These are phyloP conservation scores for Raillietiella orientalis DNA, from an alignment of 2,888 invertebrate species.

Conservation along the genomic window DNA sequence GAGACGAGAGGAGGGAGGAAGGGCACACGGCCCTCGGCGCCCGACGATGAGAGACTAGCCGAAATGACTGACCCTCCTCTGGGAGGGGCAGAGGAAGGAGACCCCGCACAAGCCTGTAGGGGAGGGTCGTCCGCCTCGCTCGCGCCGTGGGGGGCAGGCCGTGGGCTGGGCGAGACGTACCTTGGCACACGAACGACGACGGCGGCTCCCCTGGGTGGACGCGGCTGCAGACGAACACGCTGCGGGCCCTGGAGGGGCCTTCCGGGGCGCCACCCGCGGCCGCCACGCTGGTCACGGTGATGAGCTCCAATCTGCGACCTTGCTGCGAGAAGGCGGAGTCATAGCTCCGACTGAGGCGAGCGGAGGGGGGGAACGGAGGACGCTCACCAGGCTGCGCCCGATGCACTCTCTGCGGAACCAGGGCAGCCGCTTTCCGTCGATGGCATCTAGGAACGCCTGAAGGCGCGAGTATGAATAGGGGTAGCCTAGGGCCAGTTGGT, in stretches of 20 bases:
- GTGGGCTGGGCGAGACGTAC: slow-evolving; percentile 16
- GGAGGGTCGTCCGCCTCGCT: too few relatives aligned
- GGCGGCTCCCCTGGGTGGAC: slow-evolving; percentile 84
- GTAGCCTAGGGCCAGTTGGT: slow-evolving; percentile 71
- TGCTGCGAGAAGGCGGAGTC: slow-evolving; percentile 23
- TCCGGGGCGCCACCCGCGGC: slow-evolving; percentile 14
- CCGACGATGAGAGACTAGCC: too few relatives aligned
- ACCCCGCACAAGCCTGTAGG: too few relatives aligned
- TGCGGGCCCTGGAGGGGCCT: slow-evolving; percentile 22
- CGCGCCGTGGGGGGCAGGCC: too few relatives aligned
- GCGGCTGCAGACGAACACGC: slow-evolving; percentile 56
- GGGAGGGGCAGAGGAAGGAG: too few relatives aligned
- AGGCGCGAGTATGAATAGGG: slow-evolving; percentile 83
- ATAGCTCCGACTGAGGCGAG: too few relatives aligned
- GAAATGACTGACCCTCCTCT: too few relatives aligned
- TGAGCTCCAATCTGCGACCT: slow-evolving; percentile 56
- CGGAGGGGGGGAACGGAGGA: slow-evolving; percentile 3
- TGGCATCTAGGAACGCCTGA: slow-evolving; percentile 42
- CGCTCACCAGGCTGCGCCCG: slow-evolving; percentile 18
- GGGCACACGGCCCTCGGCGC: too few relatives aligned
- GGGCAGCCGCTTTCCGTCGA: slow-evolving; percentile 24
- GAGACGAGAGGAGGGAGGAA: too few relatives aligned
- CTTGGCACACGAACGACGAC: slow-evolving; percentile 76
- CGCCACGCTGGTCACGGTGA: slow-evolving; percentile 31
- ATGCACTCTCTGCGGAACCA: slow-evolving; percentile 34